A percentile compares a stretch with the other conserved stretches of the same genome.
These are phyloP conservation scores for Gastracanthus pulcherrimus DNA, from an alignment of 2,888 invertebrate species.

Conservation along the genomic window DNA sequence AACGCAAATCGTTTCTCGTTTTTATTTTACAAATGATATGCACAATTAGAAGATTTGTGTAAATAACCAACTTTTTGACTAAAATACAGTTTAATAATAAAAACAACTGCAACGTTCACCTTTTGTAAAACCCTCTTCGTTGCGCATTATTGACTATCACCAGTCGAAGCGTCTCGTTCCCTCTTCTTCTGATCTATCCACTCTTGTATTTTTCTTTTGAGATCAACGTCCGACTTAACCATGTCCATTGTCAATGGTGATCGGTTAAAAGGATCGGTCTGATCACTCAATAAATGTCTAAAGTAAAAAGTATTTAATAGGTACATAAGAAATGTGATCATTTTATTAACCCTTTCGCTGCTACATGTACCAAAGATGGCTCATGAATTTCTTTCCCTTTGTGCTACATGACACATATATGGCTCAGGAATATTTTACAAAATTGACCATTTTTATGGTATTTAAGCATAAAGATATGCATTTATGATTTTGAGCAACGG, in stretches of 20 bases:
- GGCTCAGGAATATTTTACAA: no score
- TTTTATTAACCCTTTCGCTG: no score
- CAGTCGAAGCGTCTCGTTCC: slow-evolving; percentile 59
- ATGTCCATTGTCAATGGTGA: slow-evolving; percentile 96
- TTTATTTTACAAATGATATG: slow-evolving; percentile 48
- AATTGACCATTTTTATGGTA: no score
- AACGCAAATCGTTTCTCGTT: slow-evolving; percentile 3
- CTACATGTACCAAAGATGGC: no score
- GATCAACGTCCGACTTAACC: slow-evolving; percentile 88
- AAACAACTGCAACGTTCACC: slow-evolving; percentile 44
- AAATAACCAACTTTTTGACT: slow-evolving; percentile 33
- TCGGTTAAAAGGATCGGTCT: slow-evolving; percentile 97
- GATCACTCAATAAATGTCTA: slow-evolving; percentile 93
- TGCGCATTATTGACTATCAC: slow-evolving; percentile 42
- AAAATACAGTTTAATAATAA: slow-evolving; percentile 51
- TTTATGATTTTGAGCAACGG: no score
- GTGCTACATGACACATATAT: no score
- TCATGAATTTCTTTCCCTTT: no score
- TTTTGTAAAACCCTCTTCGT: slow-evolving; percentile 15
- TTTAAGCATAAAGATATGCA: no score
- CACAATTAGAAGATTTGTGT: slow-evolving; percentile 46
- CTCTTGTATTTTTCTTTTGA: slow-evolving; percentile 86
- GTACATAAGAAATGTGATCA: not conserved
- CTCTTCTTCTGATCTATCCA: slow-evolving; percentile 86
- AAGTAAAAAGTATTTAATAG: slow-evolving; percentile 34